Base-by-base conservation (phyloP, 2,888 invertebrate species). In the Nomada ferruginata region DNA sequence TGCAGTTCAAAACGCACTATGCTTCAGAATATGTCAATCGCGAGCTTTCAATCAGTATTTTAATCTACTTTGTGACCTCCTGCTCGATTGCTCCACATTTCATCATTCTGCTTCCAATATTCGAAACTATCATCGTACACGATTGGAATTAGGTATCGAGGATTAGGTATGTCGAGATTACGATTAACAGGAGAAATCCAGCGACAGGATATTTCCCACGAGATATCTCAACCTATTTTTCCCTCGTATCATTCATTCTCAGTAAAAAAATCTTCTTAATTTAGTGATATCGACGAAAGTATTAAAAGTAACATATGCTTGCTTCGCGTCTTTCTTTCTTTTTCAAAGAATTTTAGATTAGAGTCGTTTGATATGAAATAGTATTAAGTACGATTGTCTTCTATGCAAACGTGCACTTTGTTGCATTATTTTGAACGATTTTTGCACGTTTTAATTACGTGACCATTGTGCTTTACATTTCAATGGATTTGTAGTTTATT, bases 201-300 rank as follows among this genome's bases (percentile, higher is more conserved):
- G 36, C 42, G 15, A n/a, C 53, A 9, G 63, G 75, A 74, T 68
- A 83, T 86, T 83, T 83, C 83, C 80, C 75, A 3, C 9, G 64
- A 52, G 79, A 60, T 13, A 5, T 29, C 60, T 20, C 23, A 2
- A 50, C 61, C 53, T 68, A 61, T 50, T 60, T 63, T 42, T 4
- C 26, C 15, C 7, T 2, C 7, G 5, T n/a, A 5, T n/a, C 52
- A 52, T 59, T 70, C 42, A 26, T 47, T 52, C 15, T 15, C 47
- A 47, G n/a, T 26, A n/a, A 42, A n/a, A 42, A 42, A 60, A 60
- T 5, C 1, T 23, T 57, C 4, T 26, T 26, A 13, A n/a, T 57
- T 23, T 26, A 13, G 7, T 18, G 18, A 29, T 57, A 57, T 26
- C 0, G 23, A 11, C 23, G 23, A 26, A 13, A 13, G 9, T 23